Percentiles rank a stretch among this genome's conserved stretches.
Evolutionary conservation across 1,140 invertebrate species (phyloP).

Genomic region (Limonius californicus): DNA sequence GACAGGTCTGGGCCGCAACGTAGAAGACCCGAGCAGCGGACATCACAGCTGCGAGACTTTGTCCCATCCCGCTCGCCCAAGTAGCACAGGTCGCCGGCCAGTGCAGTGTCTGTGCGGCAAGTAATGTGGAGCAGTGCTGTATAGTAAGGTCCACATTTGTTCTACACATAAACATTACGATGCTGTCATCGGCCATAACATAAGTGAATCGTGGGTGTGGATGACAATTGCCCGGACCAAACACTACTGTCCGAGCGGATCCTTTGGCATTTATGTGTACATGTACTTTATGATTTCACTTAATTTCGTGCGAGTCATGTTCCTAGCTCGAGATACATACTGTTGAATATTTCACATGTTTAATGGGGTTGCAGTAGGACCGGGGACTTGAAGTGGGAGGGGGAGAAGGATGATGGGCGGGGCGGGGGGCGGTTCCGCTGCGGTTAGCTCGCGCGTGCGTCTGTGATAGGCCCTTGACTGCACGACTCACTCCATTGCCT

Average conservation of each 20-base stretch:
- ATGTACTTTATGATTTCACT: conserved; percentile 36
- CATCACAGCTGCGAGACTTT: conserved; percentile 40
- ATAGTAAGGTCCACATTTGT: neutral
- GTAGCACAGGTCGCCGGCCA: conserved; percentile 29
- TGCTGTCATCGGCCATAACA: conserved; percentile 17
- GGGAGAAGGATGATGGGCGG: no score
- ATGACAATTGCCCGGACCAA: conserved; percentile 35
- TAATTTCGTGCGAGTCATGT: conserved; percentile 41
- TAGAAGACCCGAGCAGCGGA: conserved; percentile 35
- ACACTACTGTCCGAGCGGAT: conserved; percentile 29
- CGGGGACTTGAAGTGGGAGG: no score
- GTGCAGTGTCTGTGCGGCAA: conserved; percentile 22
- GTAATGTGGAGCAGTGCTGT: conserved; percentile 16
- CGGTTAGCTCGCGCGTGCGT: conserved; percentile 28
- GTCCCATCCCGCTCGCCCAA: conserved; percentile 37
- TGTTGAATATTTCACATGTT: conserved; percentile 22
- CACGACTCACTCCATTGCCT: conserved; percentile 13
- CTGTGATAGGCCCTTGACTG: conserved; percentile 33
- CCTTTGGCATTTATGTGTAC: conserved; percentile 36
- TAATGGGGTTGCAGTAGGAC: conserved; percentile 33
- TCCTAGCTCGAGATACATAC: conserved; percentile 38
- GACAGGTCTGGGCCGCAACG: conserved; percentile 29
- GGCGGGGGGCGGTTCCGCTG: neutral
- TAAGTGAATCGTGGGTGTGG: conserved; percentile 29
- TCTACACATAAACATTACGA: neutral